Conservation (phyloP, 2,888 invertebrate species). For the Lasiommata megera region DNA sequence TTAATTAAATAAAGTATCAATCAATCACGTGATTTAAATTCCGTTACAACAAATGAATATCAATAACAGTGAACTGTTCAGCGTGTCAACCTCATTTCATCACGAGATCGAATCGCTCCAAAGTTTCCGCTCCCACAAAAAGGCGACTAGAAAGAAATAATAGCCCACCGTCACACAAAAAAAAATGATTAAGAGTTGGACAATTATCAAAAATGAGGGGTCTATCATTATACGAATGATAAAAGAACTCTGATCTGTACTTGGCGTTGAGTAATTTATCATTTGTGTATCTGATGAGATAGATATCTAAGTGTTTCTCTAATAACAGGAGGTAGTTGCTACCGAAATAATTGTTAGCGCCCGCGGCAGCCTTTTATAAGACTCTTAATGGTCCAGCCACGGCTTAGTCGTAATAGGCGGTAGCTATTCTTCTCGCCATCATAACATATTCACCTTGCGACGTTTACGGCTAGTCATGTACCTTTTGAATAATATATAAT, state of each 20-base stretch:
- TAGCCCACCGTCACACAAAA: conserved; percentile 48
- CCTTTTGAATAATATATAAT: too few species aligned
- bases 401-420: neutral
- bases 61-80: neutral
- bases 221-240: conserved; percentile 30
- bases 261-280: conserved; percentile 38
- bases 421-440: neutral
- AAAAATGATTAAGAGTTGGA: conserved; percentile 37
- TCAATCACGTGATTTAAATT: neutral
- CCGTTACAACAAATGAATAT: conserved; percentile 2
- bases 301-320: conserved; percentile 37
- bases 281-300: conserved; percentile 39
- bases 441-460: too few species aligned
- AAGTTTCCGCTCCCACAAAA: conserved; percentile 31
- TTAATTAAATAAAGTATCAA: neutral
- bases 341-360: conserved; percentile 57
- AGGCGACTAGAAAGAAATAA: conserved; percentile 41
- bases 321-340: conserved; percentile 53
- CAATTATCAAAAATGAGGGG: conserved; percentile 46
- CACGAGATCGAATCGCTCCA: conserved; percentile 6
- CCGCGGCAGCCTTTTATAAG: conserved; percentile 39
- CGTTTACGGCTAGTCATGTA: too few species aligned
- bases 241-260: conserved; percentile 29
- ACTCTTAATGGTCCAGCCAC: neutral
- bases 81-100: conserved; percentile 12